These are phyloP conservation scores for Hyphantria cunea DNA, from an alignment of 1,140 invertebrate species.

Conservation along the genomic window DNA sequence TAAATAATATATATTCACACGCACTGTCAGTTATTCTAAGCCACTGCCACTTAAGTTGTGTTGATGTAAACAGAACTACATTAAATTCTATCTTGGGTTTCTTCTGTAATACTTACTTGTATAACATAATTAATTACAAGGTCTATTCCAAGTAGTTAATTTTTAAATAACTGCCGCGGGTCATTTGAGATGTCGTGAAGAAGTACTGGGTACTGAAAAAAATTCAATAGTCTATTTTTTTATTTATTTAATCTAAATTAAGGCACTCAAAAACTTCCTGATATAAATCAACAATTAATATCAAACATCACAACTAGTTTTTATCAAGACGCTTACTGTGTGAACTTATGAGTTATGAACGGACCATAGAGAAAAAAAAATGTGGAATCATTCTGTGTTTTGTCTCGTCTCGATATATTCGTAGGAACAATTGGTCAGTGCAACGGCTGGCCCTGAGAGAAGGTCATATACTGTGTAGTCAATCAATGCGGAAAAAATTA, in stretches of 20 bases:
- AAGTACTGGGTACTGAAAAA: too few relatives aligned
- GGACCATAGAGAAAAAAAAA: constrained; percentile 43
- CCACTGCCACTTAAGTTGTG: too few relatives aligned
- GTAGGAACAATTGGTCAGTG: constrained; percentile 33
- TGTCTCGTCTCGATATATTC: background rate
- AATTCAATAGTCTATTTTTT: constrained; percentile 6
- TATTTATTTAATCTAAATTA: constrained; percentile 18
- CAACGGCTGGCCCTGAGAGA: constrained; percentile 43
- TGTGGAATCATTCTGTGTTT: constrained; percentile 30
- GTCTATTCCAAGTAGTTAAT: background rate
- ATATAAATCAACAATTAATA: constrained; percentile 65
- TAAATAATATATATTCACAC: background rate
- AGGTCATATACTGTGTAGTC: constrained; percentile 31
- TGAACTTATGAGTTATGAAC: constrained; percentile 25
- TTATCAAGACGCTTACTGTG: constrained; percentile 30
- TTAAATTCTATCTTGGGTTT: too few relatives aligned
- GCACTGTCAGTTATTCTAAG: background rate
- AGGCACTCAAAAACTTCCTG: constrained; percentile 43
- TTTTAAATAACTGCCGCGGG: too few relatives aligned
- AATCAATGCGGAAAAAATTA: constrained; percentile 25
- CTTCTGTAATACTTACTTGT: background rate
- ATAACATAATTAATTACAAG: background rate
- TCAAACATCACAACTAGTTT: constrained; percentile 36
- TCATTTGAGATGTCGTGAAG: too few relatives aligned
- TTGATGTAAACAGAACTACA: too few relatives aligned